Base-by-base conservation (phyloP, 2,888 invertebrate species). In the Dryococelus australis region DNA sequence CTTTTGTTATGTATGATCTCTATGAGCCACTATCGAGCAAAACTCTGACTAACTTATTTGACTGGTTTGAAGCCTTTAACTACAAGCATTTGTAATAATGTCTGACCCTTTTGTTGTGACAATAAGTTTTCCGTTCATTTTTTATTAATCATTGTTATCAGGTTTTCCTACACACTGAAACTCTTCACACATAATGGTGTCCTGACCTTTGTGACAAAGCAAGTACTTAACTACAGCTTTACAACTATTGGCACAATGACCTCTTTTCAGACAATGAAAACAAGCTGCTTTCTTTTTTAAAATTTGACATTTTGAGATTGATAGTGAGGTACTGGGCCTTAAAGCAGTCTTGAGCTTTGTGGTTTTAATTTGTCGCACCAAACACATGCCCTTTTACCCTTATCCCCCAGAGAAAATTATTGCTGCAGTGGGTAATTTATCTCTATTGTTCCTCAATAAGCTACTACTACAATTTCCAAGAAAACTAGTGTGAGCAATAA, bases 381-480 rank as follows among this genome's bases (percentile, higher is more conserved):
- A 8, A 79, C 3, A 8, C 79, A 79, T 26, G 79, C n/a, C n/a
- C 20, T 3, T 79, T 24, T 24, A 79, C 79, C 20, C 20, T 79
- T 79, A 26, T 79, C 47, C 51, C 53, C 51, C 53, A 43, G 85
- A 85, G 85, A 51, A 51, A 12, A 85, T 53, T 26, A 12, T 3
- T 3, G n/a, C 24, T 85, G 47, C 47, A 43, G 2, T n/a, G 27
- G 51, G 51, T 27, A 53, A 47, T 47, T 51, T 85, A 9, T 47
- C 79, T 27, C 27, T 53, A 47, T 43, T n/a, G 13, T 35, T 84
- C 43, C 0, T n/a, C 10, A 3, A 27, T 79, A 26, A n/a, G 10
- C 26, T 6, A 79, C 79, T 27, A 24, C n/a, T 12, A 79, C 0
- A 10, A 24, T 27, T n/a, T n/a, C n/a, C 79, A 79, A 6, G 9